Percentiles rank a stretch among this genome's conserved stretches.
Conservation (phyloP, 2,113 vertebrate species). For the Mesitornis unicolor region DNA sequence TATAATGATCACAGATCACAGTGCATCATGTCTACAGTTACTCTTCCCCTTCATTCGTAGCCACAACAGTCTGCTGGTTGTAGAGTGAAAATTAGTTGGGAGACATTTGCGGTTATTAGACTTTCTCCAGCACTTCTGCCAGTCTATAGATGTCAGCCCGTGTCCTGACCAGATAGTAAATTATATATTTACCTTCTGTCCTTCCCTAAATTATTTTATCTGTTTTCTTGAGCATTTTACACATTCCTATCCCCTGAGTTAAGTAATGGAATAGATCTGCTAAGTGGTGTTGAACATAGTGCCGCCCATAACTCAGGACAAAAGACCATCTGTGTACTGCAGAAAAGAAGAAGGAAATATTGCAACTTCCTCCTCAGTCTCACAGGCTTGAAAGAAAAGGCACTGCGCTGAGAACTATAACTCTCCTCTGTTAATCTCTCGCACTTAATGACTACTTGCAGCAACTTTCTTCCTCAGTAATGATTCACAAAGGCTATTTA, state of each 20-base stretch:
- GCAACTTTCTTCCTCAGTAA: neutral
- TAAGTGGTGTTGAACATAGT: neutral
- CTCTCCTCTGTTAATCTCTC: neutral
- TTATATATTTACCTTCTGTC: neutral
- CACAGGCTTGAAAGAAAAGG: neutral
- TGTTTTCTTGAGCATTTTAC: neutral
- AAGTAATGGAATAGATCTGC: neutral
- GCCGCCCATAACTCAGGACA: neutral
- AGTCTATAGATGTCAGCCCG: neutral
- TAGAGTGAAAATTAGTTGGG: neutral
- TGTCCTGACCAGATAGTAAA: neutral
- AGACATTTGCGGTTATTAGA: neutral
- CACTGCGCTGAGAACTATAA: neutral
- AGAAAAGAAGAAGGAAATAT: neutral
- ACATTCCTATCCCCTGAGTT: neutral
- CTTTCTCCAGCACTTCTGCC: neutral
- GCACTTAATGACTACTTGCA: neutral
- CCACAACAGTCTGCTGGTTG: neutral
- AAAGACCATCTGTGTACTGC: neutral
- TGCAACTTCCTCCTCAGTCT: neutral
- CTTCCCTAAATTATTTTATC: neutral
- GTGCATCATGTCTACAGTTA: neutral
- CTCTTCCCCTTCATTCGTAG: neutral
- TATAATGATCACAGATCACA: conserved; percentile 36
- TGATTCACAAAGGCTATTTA: conserved; percentile 8